Evolutionary conservation across 2,888 invertebrate genomes (phyloP).

Genomic region (Noctua comes): DNA sequence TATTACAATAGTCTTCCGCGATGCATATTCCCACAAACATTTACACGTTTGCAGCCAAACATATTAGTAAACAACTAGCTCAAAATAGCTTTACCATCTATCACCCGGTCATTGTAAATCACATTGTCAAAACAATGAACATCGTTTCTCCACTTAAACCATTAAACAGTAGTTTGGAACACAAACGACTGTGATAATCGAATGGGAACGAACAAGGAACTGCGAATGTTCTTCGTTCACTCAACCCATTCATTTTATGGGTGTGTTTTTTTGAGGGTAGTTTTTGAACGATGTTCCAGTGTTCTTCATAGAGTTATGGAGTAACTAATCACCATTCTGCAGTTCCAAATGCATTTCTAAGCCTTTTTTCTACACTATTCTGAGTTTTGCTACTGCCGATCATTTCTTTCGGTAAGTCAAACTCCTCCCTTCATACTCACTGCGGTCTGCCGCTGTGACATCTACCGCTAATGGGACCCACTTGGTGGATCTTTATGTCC

Average conservation of each 20-base stretch:
- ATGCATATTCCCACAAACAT: not conserved
- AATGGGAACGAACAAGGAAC: conserved; percentile 48
- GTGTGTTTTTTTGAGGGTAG: conserved; percentile 10
- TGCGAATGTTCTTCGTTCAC: conserved; percentile 40
- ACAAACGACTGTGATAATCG: conserved; percentile 53
- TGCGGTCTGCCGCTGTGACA: not conserved
- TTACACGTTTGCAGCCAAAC: conserved; percentile 16
- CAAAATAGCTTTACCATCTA: conserved; percentile 41
- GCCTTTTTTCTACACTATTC: not conserved
- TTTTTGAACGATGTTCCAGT: not conserved
- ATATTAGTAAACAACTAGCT: conserved; percentile 33
- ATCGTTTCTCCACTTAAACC: conserved; percentile 42
- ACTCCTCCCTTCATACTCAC: not conserved
- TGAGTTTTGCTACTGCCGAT: not conserved
- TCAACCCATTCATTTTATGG: conserved; percentile 49
- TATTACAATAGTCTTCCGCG: not conserved
- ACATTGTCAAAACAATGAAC: conserved; percentile 55
- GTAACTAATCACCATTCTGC: not conserved
- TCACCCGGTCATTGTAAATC: conserved; percentile 42
- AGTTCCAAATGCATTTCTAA: not conserved
- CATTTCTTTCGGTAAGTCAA: not conserved
- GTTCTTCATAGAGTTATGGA: not conserved
- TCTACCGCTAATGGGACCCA: not conserved
- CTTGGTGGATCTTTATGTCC: not conserved
- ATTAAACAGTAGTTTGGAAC: conserved; percentile 51